These are phyloP conservation scores for Ryuthela nishihirai DNA, from an alignment of 2,888 invertebrate species.

Conservation along the genomic window DNA sequence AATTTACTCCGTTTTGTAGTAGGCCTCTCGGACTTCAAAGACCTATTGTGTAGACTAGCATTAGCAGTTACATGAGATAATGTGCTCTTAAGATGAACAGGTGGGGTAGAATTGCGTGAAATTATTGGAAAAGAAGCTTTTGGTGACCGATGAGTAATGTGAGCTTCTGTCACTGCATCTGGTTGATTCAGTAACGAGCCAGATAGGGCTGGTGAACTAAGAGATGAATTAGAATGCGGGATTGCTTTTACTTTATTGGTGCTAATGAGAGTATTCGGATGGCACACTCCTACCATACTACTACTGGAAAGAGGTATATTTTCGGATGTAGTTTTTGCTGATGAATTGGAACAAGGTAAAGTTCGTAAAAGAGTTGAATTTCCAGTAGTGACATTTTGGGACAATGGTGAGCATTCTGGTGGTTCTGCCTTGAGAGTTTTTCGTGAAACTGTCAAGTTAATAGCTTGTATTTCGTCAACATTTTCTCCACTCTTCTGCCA, in stretches of 20 bases:
- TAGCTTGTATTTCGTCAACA: slow-evolving; percentile 27
- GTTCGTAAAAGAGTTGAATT: too few species aligned
- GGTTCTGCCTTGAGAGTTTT: neutral
- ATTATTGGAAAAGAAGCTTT: slow-evolving; percentile 8
- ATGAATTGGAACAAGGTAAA: slow-evolving; percentile 19
- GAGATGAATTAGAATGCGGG: slow-evolving; percentile 21
- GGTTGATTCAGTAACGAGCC: slow-evolving; percentile 21
- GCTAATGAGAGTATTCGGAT: slow-evolving; percentile 25
- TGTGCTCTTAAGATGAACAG: slow-evolving; percentile 26
- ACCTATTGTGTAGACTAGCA: slow-evolving; percentile 18
- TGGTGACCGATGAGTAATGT: slow-evolving; percentile 14
- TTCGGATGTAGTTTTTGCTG: slow-evolving; percentile 10
- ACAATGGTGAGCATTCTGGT: neutral
- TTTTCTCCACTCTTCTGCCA: slow-evolving; percentile 23
- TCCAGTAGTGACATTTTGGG: neutral
- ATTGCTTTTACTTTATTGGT: slow-evolving; percentile 23
- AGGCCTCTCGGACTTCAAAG: slow-evolving; percentile 26
- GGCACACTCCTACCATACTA: slow-evolving; percentile 26
- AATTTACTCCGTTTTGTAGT: slow-evolving; percentile 23
- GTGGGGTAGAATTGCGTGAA: slow-evolving; percentile 21
- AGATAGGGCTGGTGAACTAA: slow-evolving; percentile 26
- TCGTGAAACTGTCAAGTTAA: slow-evolving; percentile 29
- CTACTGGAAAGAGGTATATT: neutral
- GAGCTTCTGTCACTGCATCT: slow-evolving; percentile 15
- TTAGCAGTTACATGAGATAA: slow-evolving; percentile 32